Evolutionary conservation across 1,140 invertebrate genomes (phyloP).

Genomic region (Zaprionus capensis): DNA sequence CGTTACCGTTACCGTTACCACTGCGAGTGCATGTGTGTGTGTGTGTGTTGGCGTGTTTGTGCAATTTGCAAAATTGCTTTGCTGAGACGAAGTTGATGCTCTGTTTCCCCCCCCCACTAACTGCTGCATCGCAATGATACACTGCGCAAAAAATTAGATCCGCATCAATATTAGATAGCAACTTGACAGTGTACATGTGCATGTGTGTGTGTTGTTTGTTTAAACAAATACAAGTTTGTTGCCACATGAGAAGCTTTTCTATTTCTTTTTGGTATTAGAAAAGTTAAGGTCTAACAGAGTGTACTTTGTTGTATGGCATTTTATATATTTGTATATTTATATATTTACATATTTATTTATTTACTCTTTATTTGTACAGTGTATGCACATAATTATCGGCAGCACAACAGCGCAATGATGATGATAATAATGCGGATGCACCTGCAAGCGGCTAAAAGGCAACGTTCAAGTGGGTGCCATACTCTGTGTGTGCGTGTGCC

Average conservation of each 20-base stretch:
- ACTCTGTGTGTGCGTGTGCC: neutral
- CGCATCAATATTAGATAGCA: neutral
- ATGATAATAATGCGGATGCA: conserved; percentile 22
- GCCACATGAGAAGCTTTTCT: too few species aligned
- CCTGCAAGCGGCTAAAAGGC: conserved; percentile 45
- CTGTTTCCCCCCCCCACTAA: neutral
- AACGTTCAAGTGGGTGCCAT: conserved; percentile 39
- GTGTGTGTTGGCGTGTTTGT: conserved; percentile 40
- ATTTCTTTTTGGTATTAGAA: too few species aligned
- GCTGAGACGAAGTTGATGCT: conserved; percentile 25
- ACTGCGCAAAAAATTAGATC: neutral
- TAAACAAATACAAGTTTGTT: neutral
- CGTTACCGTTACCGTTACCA: neutral
- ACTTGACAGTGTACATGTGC: neutral
- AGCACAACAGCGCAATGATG: neutral
- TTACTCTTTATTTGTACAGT: neutral
- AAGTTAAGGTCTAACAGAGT: too few species aligned
- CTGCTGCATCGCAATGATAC: neutral
- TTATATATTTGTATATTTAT: neutral
- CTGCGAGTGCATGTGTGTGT: neutral
- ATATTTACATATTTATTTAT: neutral
- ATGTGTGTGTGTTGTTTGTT: neutral
- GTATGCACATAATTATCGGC: neutral
- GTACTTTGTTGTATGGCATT: neutral
- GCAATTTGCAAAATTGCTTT: conserved; percentile 77